These are phyloP conservation scores for Hormiphora californensis DNA, from an alignment of 37 sponge, comb jelly and placozoan genomes.

Conservation along the genomic window DNA sequence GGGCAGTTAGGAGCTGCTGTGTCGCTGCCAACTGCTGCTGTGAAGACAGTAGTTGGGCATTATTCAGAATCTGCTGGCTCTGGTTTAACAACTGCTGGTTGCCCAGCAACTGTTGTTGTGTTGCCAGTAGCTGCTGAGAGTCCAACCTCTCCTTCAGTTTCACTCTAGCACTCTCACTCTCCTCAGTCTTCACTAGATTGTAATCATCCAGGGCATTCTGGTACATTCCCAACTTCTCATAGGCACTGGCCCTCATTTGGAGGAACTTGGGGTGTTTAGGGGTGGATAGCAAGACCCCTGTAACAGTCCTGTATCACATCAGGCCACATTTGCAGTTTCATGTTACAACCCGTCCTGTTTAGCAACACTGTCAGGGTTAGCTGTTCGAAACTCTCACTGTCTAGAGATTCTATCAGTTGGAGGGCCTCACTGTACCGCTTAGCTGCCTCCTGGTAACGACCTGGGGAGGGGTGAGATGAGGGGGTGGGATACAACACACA, in stretches of 20 bases:
- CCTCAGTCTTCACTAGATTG: slow-evolving; percentile 37
- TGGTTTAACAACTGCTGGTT: slow-evolving; percentile 54
- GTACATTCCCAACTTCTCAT: slow-evolving; percentile 48
- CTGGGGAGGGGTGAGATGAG: neutral
- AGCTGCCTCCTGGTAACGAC: slow-evolving; percentile 52
- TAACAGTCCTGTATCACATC: slow-evolving; percentile 49
- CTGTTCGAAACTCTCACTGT: slow-evolving; percentile 54
- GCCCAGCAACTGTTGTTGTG: slow-evolving; percentile 27
- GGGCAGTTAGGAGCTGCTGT: slow-evolving; percentile 21
- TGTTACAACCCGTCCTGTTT: slow-evolving; percentile 40
- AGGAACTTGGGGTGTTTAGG: slow-evolving; percentile 45
- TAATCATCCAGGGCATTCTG: slow-evolving; percentile 46
- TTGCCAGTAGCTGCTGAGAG: slow-evolving; percentile 50
- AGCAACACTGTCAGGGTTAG: slow-evolving; percentile 33
- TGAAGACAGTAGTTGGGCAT: neutral
- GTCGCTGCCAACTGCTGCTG: slow-evolving; percentile 47
- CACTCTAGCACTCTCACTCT: slow-evolving; percentile 10
- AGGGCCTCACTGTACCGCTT: slow-evolving; percentile 49
- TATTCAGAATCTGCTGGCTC: slow-evolving; percentile 32
- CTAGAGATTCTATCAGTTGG: slow-evolving; percentile 37
- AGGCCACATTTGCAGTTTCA: slow-evolving; percentile 50
- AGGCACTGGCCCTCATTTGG: slow-evolving; percentile 36
- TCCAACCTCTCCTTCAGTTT: slow-evolving; percentile 44
- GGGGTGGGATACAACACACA: neutral
- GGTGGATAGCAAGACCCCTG: slow-evolving; percentile 31